Conservation (phyloP, 2,797 vertebrate genomes). For the Forpus xanthops region DNA sequence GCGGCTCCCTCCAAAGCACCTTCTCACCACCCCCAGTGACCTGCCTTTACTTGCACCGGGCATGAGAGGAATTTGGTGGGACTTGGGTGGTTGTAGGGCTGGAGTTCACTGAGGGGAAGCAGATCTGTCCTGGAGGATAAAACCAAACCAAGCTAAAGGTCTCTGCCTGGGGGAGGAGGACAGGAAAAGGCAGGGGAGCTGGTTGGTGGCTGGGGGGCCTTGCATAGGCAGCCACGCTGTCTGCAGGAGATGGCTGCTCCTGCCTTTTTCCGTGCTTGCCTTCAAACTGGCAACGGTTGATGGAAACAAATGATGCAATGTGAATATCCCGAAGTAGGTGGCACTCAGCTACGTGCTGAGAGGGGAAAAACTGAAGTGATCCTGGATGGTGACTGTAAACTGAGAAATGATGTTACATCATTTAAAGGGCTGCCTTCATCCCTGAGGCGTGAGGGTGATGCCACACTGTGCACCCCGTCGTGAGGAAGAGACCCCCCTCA, state of each 20-base stretch:
- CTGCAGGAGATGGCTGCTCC: neutral
- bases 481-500: neutral
- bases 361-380: neutral
- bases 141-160: neutral
- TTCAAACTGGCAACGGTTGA: neutral
- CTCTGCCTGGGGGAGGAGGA: neutral
- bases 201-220: fast-evolving
- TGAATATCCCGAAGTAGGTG: neutral
- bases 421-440: neutral
- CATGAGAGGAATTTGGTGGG: neutral
- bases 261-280: neutral
- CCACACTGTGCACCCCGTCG: fast-evolving
- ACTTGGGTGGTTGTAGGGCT: neutral
- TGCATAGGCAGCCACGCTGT: fast-evolving
- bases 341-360: neutral
- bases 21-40: neutral
- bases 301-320: neutral
- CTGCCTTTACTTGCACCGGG: conserved; percentile 21
- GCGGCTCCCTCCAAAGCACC: neutral
- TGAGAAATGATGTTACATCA: neutral
- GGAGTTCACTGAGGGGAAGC: neutral
- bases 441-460: fast-evolving
- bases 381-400: neutral
- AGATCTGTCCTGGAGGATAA: fast-evolving
- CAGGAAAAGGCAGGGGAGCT: neutral